A percentile compares a stretch with the other conserved stretches of the same genome.
Evolutionary conservation across 2,113 vertebrate genomes (phyloP).

Genomic region (Phyllostomus discolor): DNA sequence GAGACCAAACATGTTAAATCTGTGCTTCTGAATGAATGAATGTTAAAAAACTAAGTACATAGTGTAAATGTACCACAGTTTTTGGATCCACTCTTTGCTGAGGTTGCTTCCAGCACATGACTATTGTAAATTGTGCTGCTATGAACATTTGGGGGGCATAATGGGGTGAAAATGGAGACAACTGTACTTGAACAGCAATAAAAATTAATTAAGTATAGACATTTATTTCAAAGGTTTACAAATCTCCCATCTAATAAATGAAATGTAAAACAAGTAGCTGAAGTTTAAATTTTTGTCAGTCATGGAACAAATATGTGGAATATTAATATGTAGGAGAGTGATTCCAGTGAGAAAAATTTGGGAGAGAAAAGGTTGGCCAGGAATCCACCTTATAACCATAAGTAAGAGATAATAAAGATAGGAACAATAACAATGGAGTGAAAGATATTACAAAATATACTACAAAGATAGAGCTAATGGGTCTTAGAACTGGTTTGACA

Average conservation of each 20-base stretch:
- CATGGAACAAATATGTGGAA: background rate
- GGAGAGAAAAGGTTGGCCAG: background rate
- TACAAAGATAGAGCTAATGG: background rate
- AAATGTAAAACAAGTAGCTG: background rate
- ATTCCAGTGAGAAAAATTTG: background rate
- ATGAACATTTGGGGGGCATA: no score
- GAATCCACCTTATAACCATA: background rate
- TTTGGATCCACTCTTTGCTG: no score
- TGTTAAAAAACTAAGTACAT: background rate
- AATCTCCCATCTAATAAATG: background rate
- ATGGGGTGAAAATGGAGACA: no score
- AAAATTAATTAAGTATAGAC: background rate
- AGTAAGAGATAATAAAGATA: background rate
- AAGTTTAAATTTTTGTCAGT: background rate
- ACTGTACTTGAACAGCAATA: no score
- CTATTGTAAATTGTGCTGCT: no score
- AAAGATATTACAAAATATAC: background rate
- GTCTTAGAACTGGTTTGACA: background rate
- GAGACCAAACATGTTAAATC: background rate
- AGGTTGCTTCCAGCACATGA: no score
- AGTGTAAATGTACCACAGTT: no score
- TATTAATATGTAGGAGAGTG: background rate
- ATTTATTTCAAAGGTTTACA: background rate
- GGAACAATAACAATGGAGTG: background rate
- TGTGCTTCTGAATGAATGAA: background rate